Conservation (phyloP, 2,797 vertebrate species). For the Lepidocolaptes lacrymiger region DNA sequence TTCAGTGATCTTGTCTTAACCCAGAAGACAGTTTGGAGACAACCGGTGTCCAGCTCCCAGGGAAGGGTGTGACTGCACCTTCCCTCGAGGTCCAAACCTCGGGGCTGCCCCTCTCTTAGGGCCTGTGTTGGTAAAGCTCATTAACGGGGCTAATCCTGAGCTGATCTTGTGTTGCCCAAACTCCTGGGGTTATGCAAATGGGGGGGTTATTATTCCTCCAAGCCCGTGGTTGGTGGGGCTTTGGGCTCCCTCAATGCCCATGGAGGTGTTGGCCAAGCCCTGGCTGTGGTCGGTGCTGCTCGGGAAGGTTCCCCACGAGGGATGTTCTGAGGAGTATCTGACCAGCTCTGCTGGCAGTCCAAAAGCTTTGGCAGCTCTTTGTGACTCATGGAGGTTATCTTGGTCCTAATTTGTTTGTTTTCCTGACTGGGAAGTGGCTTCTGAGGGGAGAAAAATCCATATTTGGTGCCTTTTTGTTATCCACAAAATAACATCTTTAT, state of each 20-base stretch:
- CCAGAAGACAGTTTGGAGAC: not conserved
- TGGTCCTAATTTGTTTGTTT: not conserved
- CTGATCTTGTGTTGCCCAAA: slow-evolving; percentile 2
- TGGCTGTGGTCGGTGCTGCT: not conserved
- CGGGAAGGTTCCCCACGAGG: not conserved
- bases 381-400: not conserved
- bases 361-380: not conserved
- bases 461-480: not conserved
- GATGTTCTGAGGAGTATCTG: too few species aligned
- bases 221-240: not conserved
- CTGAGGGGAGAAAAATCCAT: not conserved
- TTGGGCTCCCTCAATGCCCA: not conserved
- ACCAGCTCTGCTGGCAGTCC: not conserved
- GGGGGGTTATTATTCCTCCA: not conserved
- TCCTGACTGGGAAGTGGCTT: not conserved
- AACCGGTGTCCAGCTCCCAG: not conserved
- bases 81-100: not conserved
- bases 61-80: not conserved
- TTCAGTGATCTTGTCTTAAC: not conserved
- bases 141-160: not conserved
- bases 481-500: not conserved
- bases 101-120: fast-evolving
- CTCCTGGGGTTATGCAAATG: not conserved
- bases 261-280: not conserved
- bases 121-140: not conserved